Evolutionary conservation across 2,113 vertebrate genomes (phyloP).

Genomic region (Camelus bactrianus): DNA sequence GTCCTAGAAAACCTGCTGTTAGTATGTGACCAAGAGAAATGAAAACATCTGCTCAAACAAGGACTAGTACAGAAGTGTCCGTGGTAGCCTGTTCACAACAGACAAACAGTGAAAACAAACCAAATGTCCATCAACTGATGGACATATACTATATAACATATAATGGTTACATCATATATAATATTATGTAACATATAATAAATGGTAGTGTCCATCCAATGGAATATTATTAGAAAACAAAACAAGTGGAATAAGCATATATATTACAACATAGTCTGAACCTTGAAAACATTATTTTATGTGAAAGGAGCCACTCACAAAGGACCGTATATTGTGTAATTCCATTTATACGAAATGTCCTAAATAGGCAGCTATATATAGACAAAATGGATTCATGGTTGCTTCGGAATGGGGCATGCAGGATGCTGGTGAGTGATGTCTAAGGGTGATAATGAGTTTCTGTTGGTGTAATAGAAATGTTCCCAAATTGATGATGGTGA

Average conservation of each 20-base stretch:
- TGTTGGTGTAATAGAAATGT: background rate
- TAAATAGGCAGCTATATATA: background rate
- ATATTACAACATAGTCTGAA: background rate
- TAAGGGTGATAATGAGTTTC: background rate
- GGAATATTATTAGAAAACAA: background rate
- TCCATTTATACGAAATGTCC: too few species aligned
- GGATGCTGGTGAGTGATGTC: background rate
- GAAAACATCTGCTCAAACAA: too few species aligned
- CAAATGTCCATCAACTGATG: background rate
- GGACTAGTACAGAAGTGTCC: too few species aligned
- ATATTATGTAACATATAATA: background rate
- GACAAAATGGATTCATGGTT: background rate
- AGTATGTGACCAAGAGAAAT: too few species aligned
- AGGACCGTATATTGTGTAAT: too few species aligned
- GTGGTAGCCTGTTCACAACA: too few species aligned
- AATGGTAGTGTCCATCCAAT: background rate
- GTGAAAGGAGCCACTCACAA: too few species aligned
- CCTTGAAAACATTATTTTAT: background rate
- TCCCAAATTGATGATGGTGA: background rate
- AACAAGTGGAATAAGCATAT: background rate
- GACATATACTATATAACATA: background rate
- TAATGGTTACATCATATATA: too few species aligned
- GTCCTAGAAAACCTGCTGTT: too few species aligned
- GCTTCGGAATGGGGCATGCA: background rate
- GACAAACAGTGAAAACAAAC: too few species aligned